Evolutionary conservation across 2,888 invertebrate species (phyloP).

Genomic region (Polylopha cassiicola): DNA sequence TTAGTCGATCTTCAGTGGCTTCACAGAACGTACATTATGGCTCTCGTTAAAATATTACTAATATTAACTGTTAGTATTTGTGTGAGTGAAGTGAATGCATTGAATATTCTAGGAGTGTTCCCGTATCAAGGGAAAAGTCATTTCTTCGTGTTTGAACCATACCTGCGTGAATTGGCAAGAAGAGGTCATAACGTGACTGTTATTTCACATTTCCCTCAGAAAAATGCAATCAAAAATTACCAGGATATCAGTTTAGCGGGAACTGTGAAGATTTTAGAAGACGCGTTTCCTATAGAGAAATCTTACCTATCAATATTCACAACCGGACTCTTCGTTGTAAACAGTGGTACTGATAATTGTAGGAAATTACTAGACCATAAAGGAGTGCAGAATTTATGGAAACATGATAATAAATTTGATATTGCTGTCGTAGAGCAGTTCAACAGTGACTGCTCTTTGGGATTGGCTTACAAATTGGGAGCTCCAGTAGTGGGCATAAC

Average conservation of each 20-base stretch:
- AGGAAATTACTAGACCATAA: slow-evolving; percentile 30
- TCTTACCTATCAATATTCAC: slow-evolving; percentile 36
- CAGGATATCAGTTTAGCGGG: slow-evolving; percentile 53
- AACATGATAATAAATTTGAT: slow-evolving; percentile 62
- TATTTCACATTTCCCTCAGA: slow-evolving; percentile 78
- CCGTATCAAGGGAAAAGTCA: slow-evolving; percentile 82
- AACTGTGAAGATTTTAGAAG: slow-evolving; percentile 41
- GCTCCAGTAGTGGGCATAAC: slow-evolving; percentile 72
- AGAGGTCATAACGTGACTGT: slow-evolving; percentile 82
- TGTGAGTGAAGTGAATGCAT: slow-evolving; percentile 33
- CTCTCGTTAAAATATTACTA: too few species aligned
- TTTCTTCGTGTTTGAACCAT: slow-evolving; percentile 78
- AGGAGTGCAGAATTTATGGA: slow-evolving; percentile 32
- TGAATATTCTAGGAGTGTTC: slow-evolving; percentile 79
- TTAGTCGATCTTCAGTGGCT: too few species aligned
- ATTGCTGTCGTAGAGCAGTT: slow-evolving; percentile 74
- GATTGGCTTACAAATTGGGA: slow-evolving; percentile 68
- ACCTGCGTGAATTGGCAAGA: slow-evolving; percentile 75
- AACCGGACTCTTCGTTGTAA: slow-evolving; percentile 34
- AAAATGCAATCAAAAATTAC: slow-evolving; percentile 48
- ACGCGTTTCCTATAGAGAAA: slow-evolving; percentile 37
- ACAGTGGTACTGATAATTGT: slow-evolving; percentile 36
- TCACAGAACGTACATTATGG: too few species aligned
- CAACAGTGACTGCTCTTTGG: slow-evolving; percentile 75
- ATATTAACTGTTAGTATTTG: slow-evolving; percentile 22